Evolutionary conservation across 2,888 invertebrate genomes (phyloP), one percentile per base, ranked within the genome.

Genomic region (Cephus runcator): DNA sequence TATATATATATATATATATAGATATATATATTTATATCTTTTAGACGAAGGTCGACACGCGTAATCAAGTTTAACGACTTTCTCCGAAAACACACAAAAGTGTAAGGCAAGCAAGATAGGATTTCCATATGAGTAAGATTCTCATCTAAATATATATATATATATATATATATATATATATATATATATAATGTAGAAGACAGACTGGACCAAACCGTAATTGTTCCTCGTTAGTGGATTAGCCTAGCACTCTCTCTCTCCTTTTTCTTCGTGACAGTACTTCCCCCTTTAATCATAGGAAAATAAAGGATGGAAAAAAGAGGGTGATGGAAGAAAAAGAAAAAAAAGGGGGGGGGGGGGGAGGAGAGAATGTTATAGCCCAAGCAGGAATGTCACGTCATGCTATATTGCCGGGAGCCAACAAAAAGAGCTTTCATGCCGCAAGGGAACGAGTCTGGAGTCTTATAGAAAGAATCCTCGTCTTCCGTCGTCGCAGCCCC

Each of bases 401-500:
- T 76, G 81, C 78, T 80, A 81, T 78, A 82, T 79, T 79, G 81
- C 82, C 76, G 76, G 68, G 75, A 73, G 69, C 80, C 81, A 79
- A 82, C 81, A 83, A 81, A 80, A 78, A 79, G 69, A 75, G 79
- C 78, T 79, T 81, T 82, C 78, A 77, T 73, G 80, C 78, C 78
- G 79, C 80, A 80, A 80, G 80, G 76, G 79, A 75, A 81, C 75
- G 76, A 75, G 75, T 69, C 77, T 80, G 74, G 74, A 69, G 75
- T 71, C 33, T 34, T 71, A 71, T 71, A 71, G 69, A 81, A 81
- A 80, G 79, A 81, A 79, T 82, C 80, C 75, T 34, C 79, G 68
- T 36, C 30, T 35, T 30, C 74, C 74, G 34, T 74, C 74, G 74
- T 79, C 75, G 75, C 76, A 75, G 31, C 74, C 76, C 77, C 77